phyloP scores from a whole-genome alignment of 2,888 invertebrate species.

The Achlya flavicornis region DNA sequence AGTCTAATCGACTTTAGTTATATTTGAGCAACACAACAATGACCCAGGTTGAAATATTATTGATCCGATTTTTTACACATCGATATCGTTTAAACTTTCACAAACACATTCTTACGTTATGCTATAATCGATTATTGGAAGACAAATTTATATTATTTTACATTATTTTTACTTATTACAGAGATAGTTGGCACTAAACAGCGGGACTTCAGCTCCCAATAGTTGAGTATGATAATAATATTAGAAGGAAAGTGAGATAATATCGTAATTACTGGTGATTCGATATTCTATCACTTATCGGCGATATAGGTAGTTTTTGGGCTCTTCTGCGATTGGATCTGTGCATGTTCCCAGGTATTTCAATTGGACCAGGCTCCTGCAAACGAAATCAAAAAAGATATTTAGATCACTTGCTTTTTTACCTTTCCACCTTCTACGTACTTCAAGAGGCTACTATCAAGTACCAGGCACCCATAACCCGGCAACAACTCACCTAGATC shows the following conservation, averaged over 20 bases:
- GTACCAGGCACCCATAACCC: conserved; percentile 23
- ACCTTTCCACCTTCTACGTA: no score
- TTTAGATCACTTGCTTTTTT: neutral
- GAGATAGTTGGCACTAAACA: conserved; percentile 67
- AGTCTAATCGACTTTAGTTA: neutral
- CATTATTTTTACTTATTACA: conserved; percentile 21
- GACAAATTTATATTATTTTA: conserved; percentile 43
- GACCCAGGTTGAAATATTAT: neutral
- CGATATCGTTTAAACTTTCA: neutral
- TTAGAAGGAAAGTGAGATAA: conserved; percentile 49
- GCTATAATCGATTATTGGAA: conserved; percentile 47
- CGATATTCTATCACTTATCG: conserved; percentile 56
- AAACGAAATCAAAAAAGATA: conserved; percentile 30
- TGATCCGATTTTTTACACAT: neutral
- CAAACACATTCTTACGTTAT: conserved; percentile 1
- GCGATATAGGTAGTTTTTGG: conserved; percentile 93
- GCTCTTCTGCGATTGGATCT: conserved; percentile 91
- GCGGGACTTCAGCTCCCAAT: conserved; percentile 44
- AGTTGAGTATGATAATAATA: conserved; percentile 32
- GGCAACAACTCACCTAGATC: conserved; percentile 83
- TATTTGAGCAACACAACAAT: neutral
- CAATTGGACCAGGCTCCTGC: conserved; percentile 87
- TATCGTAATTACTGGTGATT: conserved; percentile 48
- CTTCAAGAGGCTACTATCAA: neutral
- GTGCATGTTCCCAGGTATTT: conserved; percentile 94